These are phyloP conservation scores for Brachirus orientalis DNA, from an alignment of 2,113 vertebrate genomes.

Conservation along the genomic window DNA sequence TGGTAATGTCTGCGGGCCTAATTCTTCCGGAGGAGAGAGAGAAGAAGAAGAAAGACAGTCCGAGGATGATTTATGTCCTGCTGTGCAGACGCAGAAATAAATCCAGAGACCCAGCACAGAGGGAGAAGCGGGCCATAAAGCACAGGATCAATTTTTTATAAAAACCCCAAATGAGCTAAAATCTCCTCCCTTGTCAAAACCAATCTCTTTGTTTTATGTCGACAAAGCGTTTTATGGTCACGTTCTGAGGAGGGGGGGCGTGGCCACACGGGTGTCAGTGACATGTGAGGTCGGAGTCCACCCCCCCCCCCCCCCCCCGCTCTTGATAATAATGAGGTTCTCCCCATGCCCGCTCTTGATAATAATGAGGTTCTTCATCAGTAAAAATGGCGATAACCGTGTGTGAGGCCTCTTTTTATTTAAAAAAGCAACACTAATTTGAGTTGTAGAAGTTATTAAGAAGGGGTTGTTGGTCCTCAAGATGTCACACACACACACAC, in stretches of 20 bases:
- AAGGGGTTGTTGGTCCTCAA: constrained; percentile 53
- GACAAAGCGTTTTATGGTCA: constrained; percentile 56
- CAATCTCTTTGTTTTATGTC: constrained; percentile 76
- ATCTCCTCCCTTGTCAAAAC: constrained; percentile 73
- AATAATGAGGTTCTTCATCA: constrained; percentile 50
- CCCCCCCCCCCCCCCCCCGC: not conserved
- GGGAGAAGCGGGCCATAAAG: constrained; percentile 69
- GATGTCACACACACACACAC: constrained; percentile 26
- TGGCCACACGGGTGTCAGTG: constrained; percentile 21
- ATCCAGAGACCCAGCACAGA: constrained; percentile 63
- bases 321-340: constrained; percentile 47
- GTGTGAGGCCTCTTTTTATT: constrained; percentile 71
- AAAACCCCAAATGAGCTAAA: constrained; percentile 76
- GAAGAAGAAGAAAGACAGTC: constrained; percentile 59
- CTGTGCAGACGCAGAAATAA: constrained; percentile 75
- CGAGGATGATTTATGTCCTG: constrained; percentile 78
- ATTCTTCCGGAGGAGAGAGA: constrained; percentile 79
- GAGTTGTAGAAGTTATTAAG: constrained; percentile 59
- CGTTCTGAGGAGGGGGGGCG: constrained; percentile 36
- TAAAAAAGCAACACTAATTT: too few relatives aligned
- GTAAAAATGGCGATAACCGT: constrained; percentile 36
- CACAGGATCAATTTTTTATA: constrained; percentile 58
- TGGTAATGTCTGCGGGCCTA: constrained; percentile 84
- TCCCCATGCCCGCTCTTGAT: not conserved
- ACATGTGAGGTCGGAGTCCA: constrained; percentile 40